Base-by-base conservation (phyloP, 2,888 invertebrate genomes). In the Lasiommata megera region DNA sequence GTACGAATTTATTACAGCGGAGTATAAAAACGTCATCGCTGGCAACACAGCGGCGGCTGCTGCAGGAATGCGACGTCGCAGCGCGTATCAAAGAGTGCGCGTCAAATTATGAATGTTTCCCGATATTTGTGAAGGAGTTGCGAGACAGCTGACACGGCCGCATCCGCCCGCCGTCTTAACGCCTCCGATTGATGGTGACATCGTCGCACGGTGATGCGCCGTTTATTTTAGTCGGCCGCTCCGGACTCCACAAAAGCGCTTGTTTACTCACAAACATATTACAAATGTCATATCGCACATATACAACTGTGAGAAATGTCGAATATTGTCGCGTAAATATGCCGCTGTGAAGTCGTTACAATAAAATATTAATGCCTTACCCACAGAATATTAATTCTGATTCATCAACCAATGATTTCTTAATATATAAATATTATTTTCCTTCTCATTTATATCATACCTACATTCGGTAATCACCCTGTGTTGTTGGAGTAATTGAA, bases 51-150 rank as follows among this genome's bases (percentile, higher is more conserved):
- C 68, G 67, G 68, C 72, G 69, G 71, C 69, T 67, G 23, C 66
- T 66, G n/a, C n/a, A n/a, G 5, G 23, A 23, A 23, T 23, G 23
- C 23, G 23, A 65, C 67, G 72, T 69, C 66, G 52, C 65, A 5
- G 18, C 65, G 78, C 70, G 74, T 72, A 79, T 88, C 83, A 86
- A 87, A 85, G 86, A 73, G 72, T 61, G 71, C 71, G 73, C 70
- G 81, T 84, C 87, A 82, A 82, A 79, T 84, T 84, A 86, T 82
- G 82, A 84, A 82, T 82, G 82, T 82, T 76, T 83, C 82, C 81
- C 80, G 82, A 83, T 82, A 81, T 81, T 84, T 83, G 87, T 82
- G 87, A 84, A 79, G 80, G 84, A 86, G 82, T 83, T 78, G 83
- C 83, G 72, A 75, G 86, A 84, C 86, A 72, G 67, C 67, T 75